Percentiles rank a stretch among this genome's conserved stretches.
Evolutionary conservation across 2,888 invertebrate species (phyloP).

Genomic region (Macrosoma leucophasiata): DNA sequence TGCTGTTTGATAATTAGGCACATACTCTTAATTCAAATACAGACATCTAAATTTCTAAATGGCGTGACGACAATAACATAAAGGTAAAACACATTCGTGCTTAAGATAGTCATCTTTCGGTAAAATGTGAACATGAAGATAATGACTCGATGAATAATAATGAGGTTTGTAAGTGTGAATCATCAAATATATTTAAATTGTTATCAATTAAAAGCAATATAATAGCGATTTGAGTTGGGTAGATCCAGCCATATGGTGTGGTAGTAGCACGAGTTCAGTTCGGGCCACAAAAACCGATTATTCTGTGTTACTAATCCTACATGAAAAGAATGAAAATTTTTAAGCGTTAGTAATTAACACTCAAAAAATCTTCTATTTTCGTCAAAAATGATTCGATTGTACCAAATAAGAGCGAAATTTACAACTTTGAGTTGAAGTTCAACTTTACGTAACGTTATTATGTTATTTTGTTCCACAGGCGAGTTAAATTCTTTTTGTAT

Average conservation of each 20-base stretch:
- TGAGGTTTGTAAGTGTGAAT: slow-evolving; percentile 73
- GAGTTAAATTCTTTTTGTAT: no score
- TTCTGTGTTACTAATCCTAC: no score
- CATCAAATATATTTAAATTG: slow-evolving; percentile 77
- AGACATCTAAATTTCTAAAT: slow-evolving; percentile 32
- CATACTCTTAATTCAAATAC: no score
- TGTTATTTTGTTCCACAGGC: no score
- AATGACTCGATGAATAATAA: slow-evolving; percentile 75
- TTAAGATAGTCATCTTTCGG: slow-evolving; percentile 57
- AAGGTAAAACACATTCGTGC: slow-evolving; percentile 69
- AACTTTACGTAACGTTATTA: no score
- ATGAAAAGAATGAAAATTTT: no score
- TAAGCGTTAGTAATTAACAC: no score
- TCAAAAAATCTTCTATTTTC: no score
- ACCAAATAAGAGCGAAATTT: no score
- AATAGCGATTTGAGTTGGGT: slow-evolving; percentile 72
- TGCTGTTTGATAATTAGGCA: no score
- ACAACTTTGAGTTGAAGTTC: no score
- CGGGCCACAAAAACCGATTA: slow-evolving; percentile 42
- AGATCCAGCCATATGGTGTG: slow-evolving; percentile 62
- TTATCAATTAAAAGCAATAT: slow-evolving; percentile 77
- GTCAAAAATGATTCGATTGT: no score
- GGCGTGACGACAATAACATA: slow-evolving; percentile 60
- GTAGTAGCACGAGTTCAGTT: slow-evolving; percentile 47
- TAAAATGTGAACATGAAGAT: slow-evolving; percentile 67